Conservation (phyloP, 2,113 vertebrate genomes). For the Australoheros scitulus region DNA sequence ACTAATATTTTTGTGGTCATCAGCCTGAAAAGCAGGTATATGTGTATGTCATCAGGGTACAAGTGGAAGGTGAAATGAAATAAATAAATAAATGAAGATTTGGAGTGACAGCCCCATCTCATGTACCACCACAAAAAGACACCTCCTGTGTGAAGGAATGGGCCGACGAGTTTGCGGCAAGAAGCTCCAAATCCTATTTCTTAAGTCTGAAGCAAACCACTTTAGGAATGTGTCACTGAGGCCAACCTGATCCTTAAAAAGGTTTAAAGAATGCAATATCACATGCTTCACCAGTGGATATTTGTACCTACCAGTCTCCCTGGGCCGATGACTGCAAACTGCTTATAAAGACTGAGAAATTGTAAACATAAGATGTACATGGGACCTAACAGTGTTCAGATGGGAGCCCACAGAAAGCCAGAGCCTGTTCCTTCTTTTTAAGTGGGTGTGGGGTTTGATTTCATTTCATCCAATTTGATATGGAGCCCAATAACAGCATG, state of each 20-base stretch:
- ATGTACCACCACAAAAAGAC: background rate
- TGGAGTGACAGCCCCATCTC: no score
- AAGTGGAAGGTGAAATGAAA: no score
- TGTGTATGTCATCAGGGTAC: no score
- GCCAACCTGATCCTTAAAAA: background rate
- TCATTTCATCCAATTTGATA: conserved; percentile 8
- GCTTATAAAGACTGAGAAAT: background rate
- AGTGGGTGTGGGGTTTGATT: background rate
- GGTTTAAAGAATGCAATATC: background rate
- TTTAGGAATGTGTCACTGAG: background rate
- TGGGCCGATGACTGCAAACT: background rate
- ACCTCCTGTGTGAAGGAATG: background rate
- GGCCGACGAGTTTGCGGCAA: background rate
- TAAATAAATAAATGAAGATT: background rate
- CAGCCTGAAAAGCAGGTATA: no score
- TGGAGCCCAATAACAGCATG: background rate
- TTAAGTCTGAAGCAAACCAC: background rate
- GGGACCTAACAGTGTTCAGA: background rate
- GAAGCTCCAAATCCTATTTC: no score
- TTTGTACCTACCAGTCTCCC: background rate
- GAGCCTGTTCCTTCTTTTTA: background rate
- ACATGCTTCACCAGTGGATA: background rate
- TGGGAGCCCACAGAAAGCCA: background rate
- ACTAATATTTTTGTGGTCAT: no score
- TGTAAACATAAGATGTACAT: background rate